Conservation (phyloP, 2,797 vertebrate species). For the Pangasius sanitwongsei region DNA sequence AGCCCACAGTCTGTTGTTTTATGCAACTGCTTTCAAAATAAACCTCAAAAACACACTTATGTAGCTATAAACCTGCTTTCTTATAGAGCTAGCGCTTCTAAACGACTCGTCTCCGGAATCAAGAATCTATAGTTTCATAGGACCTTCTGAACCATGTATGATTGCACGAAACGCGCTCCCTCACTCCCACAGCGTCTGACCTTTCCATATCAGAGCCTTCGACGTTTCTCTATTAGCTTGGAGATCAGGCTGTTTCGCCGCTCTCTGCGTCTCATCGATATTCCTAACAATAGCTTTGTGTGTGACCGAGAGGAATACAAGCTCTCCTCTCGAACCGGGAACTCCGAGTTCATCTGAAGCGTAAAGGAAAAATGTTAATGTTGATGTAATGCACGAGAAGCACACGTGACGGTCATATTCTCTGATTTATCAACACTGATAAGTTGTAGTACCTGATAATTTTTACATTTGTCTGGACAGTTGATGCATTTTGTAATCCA, state of each 20-base stretch:
- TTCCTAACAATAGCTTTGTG: slow-evolving; percentile 43
- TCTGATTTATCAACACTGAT: neutral
- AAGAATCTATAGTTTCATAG: neutral
- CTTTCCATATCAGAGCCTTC: slow-evolving; percentile 53
- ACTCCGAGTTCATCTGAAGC: neutral
- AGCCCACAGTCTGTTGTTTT: too few relatives aligned
- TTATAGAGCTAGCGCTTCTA: neutral
- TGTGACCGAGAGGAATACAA: slow-evolving; percentile 25
- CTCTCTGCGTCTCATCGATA: slow-evolving; percentile 37
- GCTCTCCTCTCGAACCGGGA: neutral
- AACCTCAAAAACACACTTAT: neutral
- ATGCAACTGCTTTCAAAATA: neutral
- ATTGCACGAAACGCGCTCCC: slow-evolving; percentile 43
- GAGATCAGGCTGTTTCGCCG: slow-evolving; percentile 40
- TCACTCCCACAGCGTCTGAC: slow-evolving; percentile 47
- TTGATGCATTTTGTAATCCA: neutral
- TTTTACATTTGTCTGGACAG: neutral
- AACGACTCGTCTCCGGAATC: neutral
- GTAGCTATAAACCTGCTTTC: neutral
- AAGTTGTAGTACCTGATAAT: neutral
- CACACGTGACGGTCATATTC: neutral
- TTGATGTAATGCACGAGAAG: neutral
- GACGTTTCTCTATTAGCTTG: slow-evolving; percentile 48
- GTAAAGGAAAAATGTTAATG: neutral
- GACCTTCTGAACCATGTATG: slow-evolving; percentile 29